Base-by-base conservation (phyloP, 2,888 invertebrate species). In the Drosophila atripex region DNA sequence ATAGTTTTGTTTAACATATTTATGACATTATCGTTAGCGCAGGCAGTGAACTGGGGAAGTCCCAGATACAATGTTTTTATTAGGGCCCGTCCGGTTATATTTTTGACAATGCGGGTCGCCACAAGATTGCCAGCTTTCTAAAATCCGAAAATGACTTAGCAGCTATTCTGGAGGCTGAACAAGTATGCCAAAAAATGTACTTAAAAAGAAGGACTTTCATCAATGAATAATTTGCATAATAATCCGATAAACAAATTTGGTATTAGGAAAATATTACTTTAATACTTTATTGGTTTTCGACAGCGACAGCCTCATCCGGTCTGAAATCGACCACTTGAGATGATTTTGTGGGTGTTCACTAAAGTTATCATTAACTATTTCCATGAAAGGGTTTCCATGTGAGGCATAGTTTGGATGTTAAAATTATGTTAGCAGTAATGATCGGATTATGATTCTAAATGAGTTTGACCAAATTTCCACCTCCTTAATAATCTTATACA, bases 1-100 rank as follows among this genome's bases (percentile, higher is more conserved):
- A 64, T 71, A 78, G 88, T 82, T 83, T 83, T 88, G 88, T 88
- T 80, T 75, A 82, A 86, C 84, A 84, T 84, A 84, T 88, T 88
- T 88, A 88, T 78, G 86, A 72, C 61, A 66, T 63, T 32, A 12
- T 14, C 35, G 39, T n/a, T 39, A 14, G 39, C 39, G 39, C 16
- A 14, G 39, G 14, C n/a, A 3, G 18, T 8, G 9, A 41, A 14
- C 9, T 11, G 18, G 41, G 9, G 18, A 41, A 18, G 9, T 56
- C 51, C 11, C 32, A 32, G 65, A 72, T 59, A 72, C 72, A 65
- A 72, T 72, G 72, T 45, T 65, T 72, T 72, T 72, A 72, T 72
- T 72, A 72, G 65, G 43, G 30, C 52, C 23, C n/a, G 61, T 83
- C 64, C 84, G 80, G 77, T 86, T 71, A 21, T 12, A 18, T 43